phyloP scores from a whole-genome alignment of 2,888 invertebrate species.

The Papilio protenor region DNA sequence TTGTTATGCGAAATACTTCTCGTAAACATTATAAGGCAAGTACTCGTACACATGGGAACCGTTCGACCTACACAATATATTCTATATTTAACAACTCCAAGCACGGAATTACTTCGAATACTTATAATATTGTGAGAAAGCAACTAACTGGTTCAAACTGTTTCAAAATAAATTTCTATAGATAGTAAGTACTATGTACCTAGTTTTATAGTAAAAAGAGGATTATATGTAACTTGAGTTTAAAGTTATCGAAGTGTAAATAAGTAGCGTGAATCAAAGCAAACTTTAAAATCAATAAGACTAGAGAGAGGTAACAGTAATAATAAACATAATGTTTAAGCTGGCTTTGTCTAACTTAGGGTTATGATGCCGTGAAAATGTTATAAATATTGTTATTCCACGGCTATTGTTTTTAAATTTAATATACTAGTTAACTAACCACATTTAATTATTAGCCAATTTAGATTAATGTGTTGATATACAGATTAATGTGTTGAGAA shows the following conservation, averaged over 20 bases:
- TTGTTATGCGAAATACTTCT: neutral
- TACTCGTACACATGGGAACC: neutral
- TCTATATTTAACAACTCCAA: neutral
- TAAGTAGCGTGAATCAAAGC: neutral
- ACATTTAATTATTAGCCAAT: too few species aligned
- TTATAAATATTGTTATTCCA: too few species aligned
- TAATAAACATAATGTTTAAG: neutral
- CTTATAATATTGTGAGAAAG: slow-evolving; percentile 14
- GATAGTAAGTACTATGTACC: neutral
- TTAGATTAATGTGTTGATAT: too few species aligned
- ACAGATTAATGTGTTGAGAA: too few species aligned
- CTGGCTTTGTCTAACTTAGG: slow-evolving; percentile 1
- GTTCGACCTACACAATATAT: neutral
- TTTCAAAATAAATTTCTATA: neutral
- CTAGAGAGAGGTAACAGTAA: neutral
- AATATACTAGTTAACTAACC: too few species aligned
- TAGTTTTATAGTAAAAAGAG: neutral
- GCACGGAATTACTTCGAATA: slow-evolving; percentile 8
- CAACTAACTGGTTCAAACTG: slow-evolving; percentile 8
- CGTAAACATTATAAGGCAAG: neutral
- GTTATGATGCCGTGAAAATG: neutral
- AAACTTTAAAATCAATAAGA: neutral
- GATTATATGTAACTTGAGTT: neutral
- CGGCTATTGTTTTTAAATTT: too few species aligned
- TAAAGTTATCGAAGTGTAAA: neutral